Conservation (phyloP, 2,113 vertebrate species). For the Leucopternis melanops region DNA sequence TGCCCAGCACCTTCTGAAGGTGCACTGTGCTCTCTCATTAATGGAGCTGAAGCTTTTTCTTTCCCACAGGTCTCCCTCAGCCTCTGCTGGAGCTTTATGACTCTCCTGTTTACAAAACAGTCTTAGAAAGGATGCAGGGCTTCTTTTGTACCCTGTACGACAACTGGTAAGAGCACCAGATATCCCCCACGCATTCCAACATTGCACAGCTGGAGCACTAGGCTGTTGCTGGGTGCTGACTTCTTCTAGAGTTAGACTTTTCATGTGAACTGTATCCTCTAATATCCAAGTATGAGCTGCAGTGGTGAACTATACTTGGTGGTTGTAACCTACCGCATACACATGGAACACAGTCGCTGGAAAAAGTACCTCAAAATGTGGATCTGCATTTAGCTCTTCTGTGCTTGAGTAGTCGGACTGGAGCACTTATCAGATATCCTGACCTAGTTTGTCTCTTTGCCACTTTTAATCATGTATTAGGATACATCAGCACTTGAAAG, state of each 20-base stretch:
- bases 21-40: not conserved
- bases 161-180: constrained; percentile 80
- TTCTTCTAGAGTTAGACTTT: not conserved
- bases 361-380: not conserved
- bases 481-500: not conserved
- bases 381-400: not conserved
- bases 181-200: not conserved
- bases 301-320: not conserved
- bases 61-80: constrained; percentile 80
- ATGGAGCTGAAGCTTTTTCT: not conserved
- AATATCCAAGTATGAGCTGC: not conserved
- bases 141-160: constrained; percentile 91
- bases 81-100: constrained; percentile 83
- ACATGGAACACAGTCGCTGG: not conserved
- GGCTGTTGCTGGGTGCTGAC: not conserved
- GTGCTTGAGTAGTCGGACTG: not conserved
- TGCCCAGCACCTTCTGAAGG: not conserved
- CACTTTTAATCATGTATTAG: not conserved
- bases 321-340: not conserved
- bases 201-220: not conserved
- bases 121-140: constrained; percentile 90
- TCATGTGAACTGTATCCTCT: not conserved
- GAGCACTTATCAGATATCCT: not conserved
- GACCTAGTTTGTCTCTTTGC: not conserved
- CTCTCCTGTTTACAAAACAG: constrained; percentile 82